Percentiles rank a stretch among this genome's conserved stretches.
Conservation (phyloP, 2,888 invertebrate genomes). For the Parnassius smintheus region DNA sequence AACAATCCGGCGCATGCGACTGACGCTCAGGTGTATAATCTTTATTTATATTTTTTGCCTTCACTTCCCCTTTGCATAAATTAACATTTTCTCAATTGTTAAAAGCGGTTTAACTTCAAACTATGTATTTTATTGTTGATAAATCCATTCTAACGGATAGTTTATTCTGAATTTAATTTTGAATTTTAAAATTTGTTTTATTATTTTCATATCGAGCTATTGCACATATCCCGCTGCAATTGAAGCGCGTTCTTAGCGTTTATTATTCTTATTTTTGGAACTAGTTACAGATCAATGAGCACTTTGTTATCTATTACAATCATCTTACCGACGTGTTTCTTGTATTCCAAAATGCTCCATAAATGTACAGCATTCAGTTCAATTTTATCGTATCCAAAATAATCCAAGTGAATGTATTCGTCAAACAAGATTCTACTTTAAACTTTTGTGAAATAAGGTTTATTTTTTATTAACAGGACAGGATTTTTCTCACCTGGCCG, state of each 20-base stretch:
- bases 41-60: slow-evolving; percentile 70
- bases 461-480: slow-evolving; percentile 34
- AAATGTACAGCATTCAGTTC: slow-evolving; percentile 43
- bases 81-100: slow-evolving; percentile 65
- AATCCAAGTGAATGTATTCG: slow-evolving; percentile 36
- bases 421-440: slow-evolving; percentile 31
- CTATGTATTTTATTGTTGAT: no score
- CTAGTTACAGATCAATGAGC: slow-evolving; percentile 72
- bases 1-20: slow-evolving; percentile 58
- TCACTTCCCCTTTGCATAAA: slow-evolving; percentile 79
- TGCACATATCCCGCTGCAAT: slow-evolving; percentile 30
- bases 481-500: slow-evolving; percentile 64
- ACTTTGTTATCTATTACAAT: slow-evolving; percentile 68
- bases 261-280: slow-evolving; percentile 60
- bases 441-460: slow-evolving; percentile 32
- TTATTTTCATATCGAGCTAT: background rate
- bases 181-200: background rate
- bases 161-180: no score
- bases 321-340: slow-evolving; percentile 44
- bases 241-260: slow-evolving; percentile 34
- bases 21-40: slow-evolving; percentile 75
- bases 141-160: no score
- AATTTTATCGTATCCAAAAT: slow-evolving; percentile 44
- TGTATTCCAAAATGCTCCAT: slow-evolving; percentile 46
- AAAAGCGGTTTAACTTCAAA: slow-evolving; percentile 28